Conservation (phyloP, 2,113 vertebrate genomes). For the Notechis scutatus region DNA sequence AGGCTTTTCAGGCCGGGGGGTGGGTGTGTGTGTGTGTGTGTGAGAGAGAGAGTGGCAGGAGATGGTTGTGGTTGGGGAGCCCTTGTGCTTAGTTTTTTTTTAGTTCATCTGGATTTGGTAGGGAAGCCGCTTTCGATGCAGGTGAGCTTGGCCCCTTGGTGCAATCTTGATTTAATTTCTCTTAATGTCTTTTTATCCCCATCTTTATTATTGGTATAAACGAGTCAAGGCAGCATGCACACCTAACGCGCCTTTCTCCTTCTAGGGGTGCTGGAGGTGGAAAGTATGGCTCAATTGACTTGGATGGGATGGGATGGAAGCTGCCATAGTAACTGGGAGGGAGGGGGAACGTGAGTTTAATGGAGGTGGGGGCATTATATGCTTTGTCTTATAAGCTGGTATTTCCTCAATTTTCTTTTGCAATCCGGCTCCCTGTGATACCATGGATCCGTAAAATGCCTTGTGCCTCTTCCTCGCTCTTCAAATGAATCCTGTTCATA, state of each 20-base stretch:
- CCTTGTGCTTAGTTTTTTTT: not conserved
- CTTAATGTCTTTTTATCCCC: no score
- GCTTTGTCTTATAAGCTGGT: slow-evolving; percentile 28
- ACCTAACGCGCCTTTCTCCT: no score
- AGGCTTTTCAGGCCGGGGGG: not conserved
- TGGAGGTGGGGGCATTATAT: not conserved
- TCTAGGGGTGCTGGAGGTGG: rapidly evolving
- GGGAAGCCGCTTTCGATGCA: not conserved
- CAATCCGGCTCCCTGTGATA: slow-evolving; percentile 39
- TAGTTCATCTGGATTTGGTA: not conserved
- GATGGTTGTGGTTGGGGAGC: no score
- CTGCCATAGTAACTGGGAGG: slow-evolving; percentile 21
- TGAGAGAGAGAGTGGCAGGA: no score
- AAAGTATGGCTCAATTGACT: not conserved
- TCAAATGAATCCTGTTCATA: not conserved
- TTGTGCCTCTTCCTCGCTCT: slow-evolving; percentile 8
- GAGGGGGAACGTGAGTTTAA: slow-evolving; percentile 20
- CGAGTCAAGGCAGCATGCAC: no score
- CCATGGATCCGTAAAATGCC: slow-evolving; percentile 3
- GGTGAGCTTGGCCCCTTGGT: no score
- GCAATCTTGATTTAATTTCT: no score
- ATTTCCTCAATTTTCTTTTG: slow-evolving; percentile 39
- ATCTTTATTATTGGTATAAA: no score
- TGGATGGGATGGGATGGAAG: slow-evolving; percentile 12
- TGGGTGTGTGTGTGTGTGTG: no score